These are phyloP conservation scores for Aethes cnicana DNA, from an alignment of 2,888 invertebrate species.

Conservation along the genomic window DNA sequence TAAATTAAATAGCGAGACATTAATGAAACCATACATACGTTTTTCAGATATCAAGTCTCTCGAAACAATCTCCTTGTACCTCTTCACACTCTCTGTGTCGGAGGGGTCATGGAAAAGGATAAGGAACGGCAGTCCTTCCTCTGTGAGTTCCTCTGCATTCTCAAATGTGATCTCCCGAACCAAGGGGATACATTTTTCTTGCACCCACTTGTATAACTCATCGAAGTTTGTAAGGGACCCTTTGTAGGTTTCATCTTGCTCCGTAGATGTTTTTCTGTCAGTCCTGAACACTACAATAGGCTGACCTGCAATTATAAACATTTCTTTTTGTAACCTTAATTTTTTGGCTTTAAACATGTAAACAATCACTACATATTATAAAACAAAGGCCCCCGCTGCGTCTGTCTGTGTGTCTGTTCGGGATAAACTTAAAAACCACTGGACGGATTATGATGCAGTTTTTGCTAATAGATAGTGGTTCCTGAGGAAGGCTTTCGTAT, in stretches of 20 bases:
- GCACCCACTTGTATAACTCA: slow-evolving; percentile 93
- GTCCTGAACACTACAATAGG: slow-evolving; percentile 92
- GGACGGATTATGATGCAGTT: no score
- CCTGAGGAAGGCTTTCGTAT: no score
- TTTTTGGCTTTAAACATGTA: no score
- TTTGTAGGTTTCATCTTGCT: slow-evolving; percentile 91
- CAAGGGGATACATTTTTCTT: slow-evolving; percentile 96
- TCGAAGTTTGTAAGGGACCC: slow-evolving; percentile 90
- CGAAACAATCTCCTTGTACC: slow-evolving; percentile 91
- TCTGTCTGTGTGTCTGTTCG: no score
- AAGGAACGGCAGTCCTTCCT: slow-evolving; percentile 98
- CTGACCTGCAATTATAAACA: slow-evolving; percentile 75
- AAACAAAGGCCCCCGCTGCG: no score
- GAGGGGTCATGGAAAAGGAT: slow-evolving; percentile 97
- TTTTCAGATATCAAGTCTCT: slow-evolving; percentile 92
- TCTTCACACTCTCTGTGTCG: slow-evolving; percentile 90
- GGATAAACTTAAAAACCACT: no score
- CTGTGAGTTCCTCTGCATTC: slow-evolving; percentile 99
- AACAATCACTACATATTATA: no score
- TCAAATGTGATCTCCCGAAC: slow-evolving; percentile 99
- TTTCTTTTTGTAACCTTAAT: background rate
- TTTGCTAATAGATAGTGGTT: no score
- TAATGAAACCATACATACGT: slow-evolving; percentile 84
- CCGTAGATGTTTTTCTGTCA: slow-evolving; percentile 89
- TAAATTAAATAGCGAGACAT: no score